These are phyloP conservation scores for Pterostichus madidus DNA, from an alignment of 2,888 invertebrate genomes.

Conservation along the genomic window DNA sequence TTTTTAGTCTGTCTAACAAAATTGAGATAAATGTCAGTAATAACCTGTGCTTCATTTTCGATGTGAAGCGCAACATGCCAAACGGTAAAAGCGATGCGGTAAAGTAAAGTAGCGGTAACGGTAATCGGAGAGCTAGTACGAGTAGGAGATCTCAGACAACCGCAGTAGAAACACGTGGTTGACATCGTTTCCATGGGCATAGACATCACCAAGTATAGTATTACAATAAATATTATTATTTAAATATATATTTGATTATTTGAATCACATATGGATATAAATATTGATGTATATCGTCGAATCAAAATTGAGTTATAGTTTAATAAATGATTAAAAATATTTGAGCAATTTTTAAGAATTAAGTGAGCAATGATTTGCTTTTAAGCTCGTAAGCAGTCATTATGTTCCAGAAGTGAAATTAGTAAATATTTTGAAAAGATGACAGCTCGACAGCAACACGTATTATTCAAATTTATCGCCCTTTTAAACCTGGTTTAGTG, in stretches of 20 bases:
- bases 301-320: slow-evolving; percentile 31
- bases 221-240: slow-evolving; percentile 15
- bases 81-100: slow-evolving; percentile 86
- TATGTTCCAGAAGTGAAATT: slow-evolving; percentile 4
- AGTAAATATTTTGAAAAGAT: slow-evolving; percentile 26
- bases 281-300: slow-evolving; percentile 14
- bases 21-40: neutral
- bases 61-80: slow-evolving; percentile 87
- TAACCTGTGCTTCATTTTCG: slow-evolving; percentile 77
- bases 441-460: slow-evolving; percentile 40
- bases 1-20: too few relatives aligned
- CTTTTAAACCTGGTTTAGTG: slow-evolving; percentile 57
- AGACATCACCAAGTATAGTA: slow-evolving; percentile 38
- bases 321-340: slow-evolving; percentile 42
- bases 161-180: slow-evolving; percentile 57
- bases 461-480: slow-evolving; percentile 15
- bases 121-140: slow-evolving; percentile 74
- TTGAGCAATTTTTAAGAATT: slow-evolving; percentile 53
- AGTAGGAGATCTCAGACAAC: slow-evolving; percentile 71
- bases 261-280: slow-evolving; percentile 46
- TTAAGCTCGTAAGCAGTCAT: slow-evolving; percentile 56
- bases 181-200: slow-evolving; percentile 55
- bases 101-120: slow-evolving; percentile 82
- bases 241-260: slow-evolving; percentile 44
- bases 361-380: slow-evolving; percentile 38